Evolutionary conservation across 2,888 invertebrate genomes (phyloP).

Genomic region (Drosophila paramelanica): DNA sequence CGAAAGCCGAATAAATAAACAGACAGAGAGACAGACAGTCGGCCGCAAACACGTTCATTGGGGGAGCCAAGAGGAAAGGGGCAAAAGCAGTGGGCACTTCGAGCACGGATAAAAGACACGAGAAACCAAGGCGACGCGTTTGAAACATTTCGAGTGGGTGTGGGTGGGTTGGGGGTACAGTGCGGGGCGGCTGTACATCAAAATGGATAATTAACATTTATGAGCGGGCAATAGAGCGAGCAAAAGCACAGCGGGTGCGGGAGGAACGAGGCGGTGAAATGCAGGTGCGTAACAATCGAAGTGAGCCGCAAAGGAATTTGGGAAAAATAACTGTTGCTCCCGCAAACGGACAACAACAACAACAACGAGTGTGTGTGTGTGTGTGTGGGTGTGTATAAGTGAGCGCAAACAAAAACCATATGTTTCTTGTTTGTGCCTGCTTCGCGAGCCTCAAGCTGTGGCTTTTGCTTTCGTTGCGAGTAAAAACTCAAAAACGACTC

Average conservation of each 20-base stretch:
- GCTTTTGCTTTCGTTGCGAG: constrained; percentile 80
- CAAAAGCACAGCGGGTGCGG: constrained; percentile 25
- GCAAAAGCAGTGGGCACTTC: background rate
- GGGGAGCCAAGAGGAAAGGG: background rate
- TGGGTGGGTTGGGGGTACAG: background rate
- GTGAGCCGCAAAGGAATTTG: constrained; percentile 56
- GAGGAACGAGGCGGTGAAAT: background rate
- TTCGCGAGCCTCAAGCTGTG: constrained; percentile 19
- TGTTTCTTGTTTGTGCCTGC: constrained; percentile 66
- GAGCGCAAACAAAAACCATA: constrained; percentile 76
- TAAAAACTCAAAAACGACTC: constrained; percentile 50
- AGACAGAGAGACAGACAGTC: constrained; percentile 30
- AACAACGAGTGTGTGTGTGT: constrained; percentile 30
- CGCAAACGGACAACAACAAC: constrained; percentile 36
- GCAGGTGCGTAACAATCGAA: constrained; percentile 57
- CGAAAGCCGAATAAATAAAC: constrained; percentile 67
- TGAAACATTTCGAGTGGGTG: constrained; percentile 17
- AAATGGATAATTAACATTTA: constrained; percentile 77
- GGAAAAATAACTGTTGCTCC: constrained; percentile 77
- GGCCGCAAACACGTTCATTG: constrained; percentile 3
- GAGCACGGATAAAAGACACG: constrained; percentile 27
- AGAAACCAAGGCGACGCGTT: constrained; percentile 46
- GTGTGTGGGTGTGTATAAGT: constrained; percentile 42
- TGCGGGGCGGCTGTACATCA: constrained; percentile 42
- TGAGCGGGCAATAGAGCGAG: constrained; percentile 68